A percentile compares a stretch with the other conserved stretches of the same genome.
Evolutionary conservation across 2,113 vertebrate genomes (phyloP).

Genomic region (Stegostoma tigrinum): DNA sequence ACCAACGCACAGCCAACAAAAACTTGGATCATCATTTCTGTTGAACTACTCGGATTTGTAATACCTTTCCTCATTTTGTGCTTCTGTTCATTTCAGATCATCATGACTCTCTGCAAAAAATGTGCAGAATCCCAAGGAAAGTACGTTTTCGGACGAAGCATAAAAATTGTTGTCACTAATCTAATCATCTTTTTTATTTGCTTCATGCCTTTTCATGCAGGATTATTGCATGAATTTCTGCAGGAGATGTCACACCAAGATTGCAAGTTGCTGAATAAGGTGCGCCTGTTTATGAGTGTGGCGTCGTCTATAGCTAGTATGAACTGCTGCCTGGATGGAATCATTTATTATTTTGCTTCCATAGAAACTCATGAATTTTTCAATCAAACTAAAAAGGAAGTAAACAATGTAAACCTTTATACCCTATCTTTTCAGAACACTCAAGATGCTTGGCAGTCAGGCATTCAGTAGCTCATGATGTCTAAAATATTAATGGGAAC

Average conservation of each 20-base stretch:
- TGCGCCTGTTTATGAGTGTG: background rate
- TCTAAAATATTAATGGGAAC: background rate
- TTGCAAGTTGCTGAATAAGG: background rate
- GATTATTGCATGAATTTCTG: background rate
- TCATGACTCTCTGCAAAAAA: slow-evolving; percentile 37
- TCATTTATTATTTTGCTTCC: slow-evolving; percentile 13
- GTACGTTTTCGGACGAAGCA: background rate
- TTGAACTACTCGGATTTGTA: background rate
- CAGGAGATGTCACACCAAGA: background rate
- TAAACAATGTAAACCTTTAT: background rate
- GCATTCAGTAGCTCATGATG: background rate
- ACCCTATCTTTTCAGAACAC: background rate
- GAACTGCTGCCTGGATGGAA: slow-evolving; percentile 16
- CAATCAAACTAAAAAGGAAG: background rate
- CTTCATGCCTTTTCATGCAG: background rate
- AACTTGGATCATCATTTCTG: background rate
- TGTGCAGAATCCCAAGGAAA: background rate
- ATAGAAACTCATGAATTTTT: background rate
- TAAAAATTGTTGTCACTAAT: background rate
- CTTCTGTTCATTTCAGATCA: slow-evolving; percentile 9
- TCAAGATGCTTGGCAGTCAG: background rate
- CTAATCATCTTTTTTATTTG: background rate
- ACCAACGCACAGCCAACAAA: background rate
- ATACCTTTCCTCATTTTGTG: background rate
- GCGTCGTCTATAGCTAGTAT: background rate